A percentile compares a stretch with the other conserved stretches of the same genome.
phyloP scores from a whole-genome alignment of 2,797 vertebrate genomes.

The Smutsia temminckii region DNA sequence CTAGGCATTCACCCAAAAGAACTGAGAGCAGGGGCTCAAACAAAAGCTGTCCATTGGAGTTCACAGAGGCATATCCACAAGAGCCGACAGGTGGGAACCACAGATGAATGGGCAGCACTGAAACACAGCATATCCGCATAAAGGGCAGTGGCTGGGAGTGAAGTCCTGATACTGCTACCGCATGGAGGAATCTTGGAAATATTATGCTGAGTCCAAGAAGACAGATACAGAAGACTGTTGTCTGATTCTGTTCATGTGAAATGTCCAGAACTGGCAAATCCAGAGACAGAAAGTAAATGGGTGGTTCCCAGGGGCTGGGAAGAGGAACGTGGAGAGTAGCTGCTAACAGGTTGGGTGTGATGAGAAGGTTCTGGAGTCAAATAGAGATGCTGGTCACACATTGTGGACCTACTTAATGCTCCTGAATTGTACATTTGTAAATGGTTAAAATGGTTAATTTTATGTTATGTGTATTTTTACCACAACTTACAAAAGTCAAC shows the following conservation, averaged over 20 bases:
- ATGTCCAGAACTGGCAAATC: background rate
- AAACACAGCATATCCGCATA: background rate
- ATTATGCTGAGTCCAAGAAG: background rate
- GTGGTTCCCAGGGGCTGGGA: background rate
- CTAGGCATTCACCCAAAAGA: background rate
- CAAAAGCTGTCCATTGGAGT: rapidly evolving
- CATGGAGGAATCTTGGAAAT: background rate
- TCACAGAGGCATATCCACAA: background rate
- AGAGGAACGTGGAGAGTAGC: background rate
- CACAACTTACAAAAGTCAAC: background rate
- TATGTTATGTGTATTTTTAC: background rate
- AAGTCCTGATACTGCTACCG: background rate
- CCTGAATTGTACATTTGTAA: background rate
- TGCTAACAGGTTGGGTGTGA: background rate
- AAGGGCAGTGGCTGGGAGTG: background rate
- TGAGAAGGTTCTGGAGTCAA: background rate
- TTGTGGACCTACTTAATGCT: background rate
- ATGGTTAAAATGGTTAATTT: background rate
- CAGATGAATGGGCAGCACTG: background rate
- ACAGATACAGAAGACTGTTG: background rate
- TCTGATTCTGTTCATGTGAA: too few species aligned
- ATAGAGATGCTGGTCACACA: too few species aligned
- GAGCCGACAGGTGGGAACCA: background rate
- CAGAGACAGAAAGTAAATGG: too few species aligned
- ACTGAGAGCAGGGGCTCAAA: background rate